Evolutionary conservation across 2,888 invertebrate species (phyloP).

Genomic region (Microplitis manilae): DNA sequence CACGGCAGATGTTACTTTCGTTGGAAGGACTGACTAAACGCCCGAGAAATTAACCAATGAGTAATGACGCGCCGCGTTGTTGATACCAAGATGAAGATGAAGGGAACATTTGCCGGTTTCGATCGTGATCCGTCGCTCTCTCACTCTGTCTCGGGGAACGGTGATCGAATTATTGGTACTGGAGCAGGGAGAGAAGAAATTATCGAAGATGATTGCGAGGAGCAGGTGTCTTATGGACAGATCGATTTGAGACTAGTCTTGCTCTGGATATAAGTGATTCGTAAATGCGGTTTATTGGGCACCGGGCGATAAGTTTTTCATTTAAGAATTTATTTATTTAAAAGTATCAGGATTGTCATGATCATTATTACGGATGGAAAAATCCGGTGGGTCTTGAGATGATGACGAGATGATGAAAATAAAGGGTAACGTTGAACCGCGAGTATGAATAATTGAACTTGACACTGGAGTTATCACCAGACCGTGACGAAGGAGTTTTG

Average conservation of each 20-base stretch:
- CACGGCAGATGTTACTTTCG: constrained; percentile 34
- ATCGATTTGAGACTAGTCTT: constrained; percentile 14
- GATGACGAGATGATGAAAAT: neutral
- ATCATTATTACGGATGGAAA: neutral
- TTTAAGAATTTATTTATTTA: neutral
- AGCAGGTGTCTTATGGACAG: constrained; percentile 26
- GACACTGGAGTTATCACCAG: constrained; percentile 32
- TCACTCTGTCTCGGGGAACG: neutral
- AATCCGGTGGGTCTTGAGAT: neutral
- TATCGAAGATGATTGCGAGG: neutral
- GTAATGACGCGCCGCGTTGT: constrained; percentile 28
- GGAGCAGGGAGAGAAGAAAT: neutral
- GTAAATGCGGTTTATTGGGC: neutral
- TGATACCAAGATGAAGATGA: constrained; percentile 18
- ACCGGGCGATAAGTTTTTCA: neutral
- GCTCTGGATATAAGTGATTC: neutral
- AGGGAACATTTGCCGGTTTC: constrained; percentile 9
- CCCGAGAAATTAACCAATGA: constrained; percentile 35
- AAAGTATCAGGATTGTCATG: too few species aligned
- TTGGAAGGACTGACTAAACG: constrained; percentile 14
- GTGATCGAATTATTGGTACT: constrained; percentile 4
- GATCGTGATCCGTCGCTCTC: neutral
- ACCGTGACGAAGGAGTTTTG: constrained; percentile 27
- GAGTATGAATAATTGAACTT: constrained; percentile 29
- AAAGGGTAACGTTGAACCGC: neutral